Evolutionary conservation across 2,113 vertebrate genomes (phyloP).

Genomic region (Elephas maximus): DNA sequence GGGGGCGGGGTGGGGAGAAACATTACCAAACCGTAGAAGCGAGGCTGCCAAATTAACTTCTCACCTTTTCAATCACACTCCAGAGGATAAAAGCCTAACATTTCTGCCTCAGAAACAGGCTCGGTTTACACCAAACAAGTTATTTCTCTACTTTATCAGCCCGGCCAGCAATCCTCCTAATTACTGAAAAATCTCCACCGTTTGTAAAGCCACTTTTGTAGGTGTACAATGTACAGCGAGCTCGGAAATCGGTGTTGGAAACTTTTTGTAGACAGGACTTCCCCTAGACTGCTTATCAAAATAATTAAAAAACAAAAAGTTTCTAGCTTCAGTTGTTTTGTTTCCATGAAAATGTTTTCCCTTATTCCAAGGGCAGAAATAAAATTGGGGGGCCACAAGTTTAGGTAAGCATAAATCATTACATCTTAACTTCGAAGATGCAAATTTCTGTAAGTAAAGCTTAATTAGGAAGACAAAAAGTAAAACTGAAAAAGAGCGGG

Average conservation of each 20-base stretch:
- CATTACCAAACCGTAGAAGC: constrained; percentile 98
- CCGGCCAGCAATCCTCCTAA: constrained; percentile 87
- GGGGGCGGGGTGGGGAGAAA: constrained; percentile 90
- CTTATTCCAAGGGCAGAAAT: not conserved
- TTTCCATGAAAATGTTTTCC: constrained; percentile 38
- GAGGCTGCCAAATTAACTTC: constrained; percentile 99
- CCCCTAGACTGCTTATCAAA: constrained; percentile 51
- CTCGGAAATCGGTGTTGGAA: constrained; percentile 5
- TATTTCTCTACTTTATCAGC: constrained; percentile 91
- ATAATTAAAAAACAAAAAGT: not conserved
- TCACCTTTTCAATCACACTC: constrained; percentile 99
- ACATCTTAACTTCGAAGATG: constrained; percentile 62
- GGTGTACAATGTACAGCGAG: constrained; percentile 15
- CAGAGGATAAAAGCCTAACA: constrained; percentile 96
- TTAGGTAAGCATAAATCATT: constrained; percentile 29
- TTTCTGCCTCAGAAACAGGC: constrained; percentile 94
- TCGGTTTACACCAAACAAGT: constrained; percentile 91
- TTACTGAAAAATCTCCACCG: constrained; percentile 82
- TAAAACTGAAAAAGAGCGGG: constrained; percentile 36
- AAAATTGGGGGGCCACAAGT: not conserved
- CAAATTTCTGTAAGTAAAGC: constrained; percentile 40
- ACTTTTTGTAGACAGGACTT: not conserved
- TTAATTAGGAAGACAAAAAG: constrained; percentile 62
- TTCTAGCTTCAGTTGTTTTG: constrained; percentile 19
- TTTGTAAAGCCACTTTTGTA: constrained; percentile 72